Evolutionary conservation across 37 sponge, comb jelly and placozoan species (phyloP), one percentile per base, ranked within the genome.

Genomic region (Eunapius fragilis): DNA sequence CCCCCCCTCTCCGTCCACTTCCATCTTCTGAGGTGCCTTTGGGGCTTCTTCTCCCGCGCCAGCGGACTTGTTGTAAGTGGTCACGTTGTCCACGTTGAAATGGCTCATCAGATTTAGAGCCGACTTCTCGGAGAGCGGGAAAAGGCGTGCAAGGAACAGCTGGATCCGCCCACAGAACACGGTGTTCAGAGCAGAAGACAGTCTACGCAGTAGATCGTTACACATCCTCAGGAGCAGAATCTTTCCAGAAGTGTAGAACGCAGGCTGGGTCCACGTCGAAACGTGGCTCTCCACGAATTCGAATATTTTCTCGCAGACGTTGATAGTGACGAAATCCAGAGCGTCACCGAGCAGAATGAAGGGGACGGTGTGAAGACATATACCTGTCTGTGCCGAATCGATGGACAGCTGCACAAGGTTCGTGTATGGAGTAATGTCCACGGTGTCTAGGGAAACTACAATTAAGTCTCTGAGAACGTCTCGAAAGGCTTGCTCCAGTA

Each of bases 101-200:
- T 97, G 97, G 67, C 96, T 97, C 93, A 92, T 97, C 32, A 99
- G 92, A 38, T 99, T 99, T 23, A 99, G 93, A 0, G 94, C 96
- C 14, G 92, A 96, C 81, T 96, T 95, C 73, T 99, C 99, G 23
- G 94, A 91, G 75, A 99, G 81, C 13, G 99, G 99, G 82, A 99
- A 99, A 34, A 97, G 93, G 31, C 84, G 88, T 35, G 96, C 96
- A n/a, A 99, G 89, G 70, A 99, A 97, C 41, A 99, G 91, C 80
- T 97, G 99, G 38, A 99, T 97, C 22, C 96, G 90, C 6, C 99
- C 99, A 81, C 99, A 99, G 80, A 97, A 97, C n/a, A 99, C 92
- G 6, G 97, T 99, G 82, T 96, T 95, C 76, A 91, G 94, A 25
- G 97, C 88, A 14, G 87, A 76, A 14, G 97, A 97, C 37, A 97